Base-by-base conservation (phyloP, 1,140 invertebrate species). In the Eueides isabella region DNA sequence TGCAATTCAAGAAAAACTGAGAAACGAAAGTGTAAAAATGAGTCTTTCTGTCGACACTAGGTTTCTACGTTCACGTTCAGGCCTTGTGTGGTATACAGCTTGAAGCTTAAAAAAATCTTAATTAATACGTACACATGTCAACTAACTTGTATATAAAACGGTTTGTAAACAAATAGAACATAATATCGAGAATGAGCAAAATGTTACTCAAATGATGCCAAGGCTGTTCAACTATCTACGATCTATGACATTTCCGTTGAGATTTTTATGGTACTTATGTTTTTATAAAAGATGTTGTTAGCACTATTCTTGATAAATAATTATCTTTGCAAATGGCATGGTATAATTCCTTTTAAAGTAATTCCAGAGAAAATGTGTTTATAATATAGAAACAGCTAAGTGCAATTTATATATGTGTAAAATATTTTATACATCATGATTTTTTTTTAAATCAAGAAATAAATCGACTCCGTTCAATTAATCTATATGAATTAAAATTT, bases 141-240 rank as follows among this genome's bases (percentile, higher is more conserved):
- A 33, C 12, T 67, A 67, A 67, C 16, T 67, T n/a, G n/a, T n/a
- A 11, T 44, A 29, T 1, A 30, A 48, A 44, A 19, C 16, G 48
- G 29, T 67, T 67, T 12, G 66, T 67, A 67, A 67, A 67, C 66
- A 67, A 67, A 67, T 67, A 31, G 29, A 66, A 67, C 6, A 67
- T 38, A 16, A 48, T 55, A 41, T 44, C 35, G 41, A 48, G 29
- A 67, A 67, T 67, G 26, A 67, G 66, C 66, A 44, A 67, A 67
- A 55, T 30, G 26, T 48, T 67, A 55, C 48, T 48, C 2, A 67
- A 67, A 67, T 48, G 38, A 67, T 67, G 66, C 66, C 66, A 67
- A 67, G 66, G 66, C 66, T 33, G 28, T 55, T 67, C 66, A 67
- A 67, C 66, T 67, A 67, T 67, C 66, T 55, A 7, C 38, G 35